Base-by-base conservation (phyloP, 1,140 invertebrate species). In the Schlechtendalia chinensis region DNA sequence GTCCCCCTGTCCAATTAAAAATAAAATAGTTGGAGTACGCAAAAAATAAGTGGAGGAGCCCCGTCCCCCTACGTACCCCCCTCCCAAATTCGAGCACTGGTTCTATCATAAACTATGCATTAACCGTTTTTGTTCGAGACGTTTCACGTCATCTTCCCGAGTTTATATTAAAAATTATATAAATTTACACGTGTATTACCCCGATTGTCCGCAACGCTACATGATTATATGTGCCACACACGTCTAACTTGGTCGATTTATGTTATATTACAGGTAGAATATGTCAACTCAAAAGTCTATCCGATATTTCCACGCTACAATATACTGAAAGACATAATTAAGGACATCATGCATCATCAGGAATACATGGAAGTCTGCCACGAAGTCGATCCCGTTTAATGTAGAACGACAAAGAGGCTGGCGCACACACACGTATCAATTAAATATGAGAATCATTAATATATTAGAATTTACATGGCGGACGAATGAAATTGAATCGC, bases 341-440 rank as follows among this genome's bases (percentile, higher is more conserved):
- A 96, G 87, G 93, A 94, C 84, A 94, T 96, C 83, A 94, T 96
- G 90, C 91, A 95, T 83, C 92, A 96, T 87, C 94, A 94, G 10
- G 93, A 95, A 86, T 97, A 96, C 87, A 95, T 96, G 93, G 95
- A 96, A 88, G 94, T 97, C 65, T 96, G 94, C 86, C 95, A 96
- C 85, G 95, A 96, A 86, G 90, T 92, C 82, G 91, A 92, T 69
- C 82, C 83, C 27, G 83, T 85, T 79, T 84, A 83, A 82, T 32
- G 16, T 3, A 24, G 47, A 53, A 65, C 22, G 11, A 12, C 29
- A 19, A n/a, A 47, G 32, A 39, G 77, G n/a, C 19, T 32, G 14
- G 45, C 32, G 11, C 32, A 27, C 10, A 45, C 5, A 27, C 50
- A 27, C 50, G 32, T 39, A 39, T 39, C 8, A 69, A 27, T 50